A percentile compares a stretch with the other conserved stretches of the same genome.
Evolutionary conservation across 2,113 vertebrate species (phyloP).

Genomic region (Symphodus melops): DNA sequence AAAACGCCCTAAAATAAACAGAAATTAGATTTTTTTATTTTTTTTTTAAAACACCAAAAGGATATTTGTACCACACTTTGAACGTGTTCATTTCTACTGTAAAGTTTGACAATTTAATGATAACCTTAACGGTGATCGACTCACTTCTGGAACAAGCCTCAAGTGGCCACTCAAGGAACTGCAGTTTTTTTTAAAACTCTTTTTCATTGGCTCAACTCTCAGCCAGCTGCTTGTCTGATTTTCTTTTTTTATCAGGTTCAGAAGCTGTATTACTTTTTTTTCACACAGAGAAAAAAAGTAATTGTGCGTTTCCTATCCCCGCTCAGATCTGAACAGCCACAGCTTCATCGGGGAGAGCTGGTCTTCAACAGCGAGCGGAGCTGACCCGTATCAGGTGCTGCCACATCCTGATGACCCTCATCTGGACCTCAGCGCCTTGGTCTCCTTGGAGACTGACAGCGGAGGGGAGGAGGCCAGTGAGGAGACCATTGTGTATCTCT

Average conservation of each 20-base stretch:
- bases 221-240: background rate
- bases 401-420: conserved; percentile 61
- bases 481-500: conserved; percentile 95
- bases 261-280: background rate
- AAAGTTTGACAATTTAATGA: too few species aligned
- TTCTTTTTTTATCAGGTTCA: background rate
- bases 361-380: conserved; percentile 49
- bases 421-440: conserved; percentile 64
- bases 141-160: background rate
- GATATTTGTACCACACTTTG: too few species aligned
- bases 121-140: too few species aligned
- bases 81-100: too few species aligned
- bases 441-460: conserved; percentile 78
- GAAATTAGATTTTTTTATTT: too few species aligned
- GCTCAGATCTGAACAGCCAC: conserved; percentile 49
- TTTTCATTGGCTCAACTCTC: background rate
- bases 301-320: background rate
- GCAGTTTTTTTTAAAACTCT: background rate
- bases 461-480: conserved; percentile 81
- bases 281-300: background rate
- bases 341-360: conserved; percentile 63
- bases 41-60: too few species aligned
- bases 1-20: too few species aligned
- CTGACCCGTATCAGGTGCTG: conserved; percentile 42
- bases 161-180: background rate